Base-by-base conservation (phyloP, 1,140 invertebrate genomes). In the Arctopsyche grandis region DNA sequence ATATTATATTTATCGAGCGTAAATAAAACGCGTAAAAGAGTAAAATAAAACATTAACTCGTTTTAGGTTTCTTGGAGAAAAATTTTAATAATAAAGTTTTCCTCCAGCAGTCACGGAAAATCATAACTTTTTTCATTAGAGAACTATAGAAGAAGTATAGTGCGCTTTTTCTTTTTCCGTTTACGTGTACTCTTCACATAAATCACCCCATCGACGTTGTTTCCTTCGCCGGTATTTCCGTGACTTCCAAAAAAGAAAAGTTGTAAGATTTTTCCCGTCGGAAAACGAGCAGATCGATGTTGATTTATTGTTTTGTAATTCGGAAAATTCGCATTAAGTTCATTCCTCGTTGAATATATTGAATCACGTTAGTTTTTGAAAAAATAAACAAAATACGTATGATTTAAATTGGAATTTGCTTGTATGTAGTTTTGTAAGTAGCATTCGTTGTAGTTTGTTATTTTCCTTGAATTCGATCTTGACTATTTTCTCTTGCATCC, bases 71-170 rank as follows among this genome's bases (percentile, higher is more conserved):
- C 79, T 73, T 46, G 71, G 63, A 52, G 77, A 60, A 63, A 79
- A 77, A 63, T 77, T 76, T 81, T 81, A 81, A 81, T 81, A 81
- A 79, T 79, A 79, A 81, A 81, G 74, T 79, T 81, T 81, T 24
- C 14, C 21, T 24, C 43, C 63, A 5, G 22, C 63, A 48, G 38
- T 26, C 63, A 22, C 43, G 48, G 60, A 58, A 80, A 80, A 80
- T 76, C 71, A 80, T 70, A 81, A 81, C 77, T 81, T 81, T 81
- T 81, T 81, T 81, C 80, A 81, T 81, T 75, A 81, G 60, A 69
- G 26, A 79, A 76, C 60, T 75, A 78, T 69, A 78, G 9, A 19
- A 48, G 69, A 3, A 26, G 26, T 69, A 19, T 77, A 60, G 69
- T 70, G 44, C 21, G 38, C 46, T 75, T 56, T 60, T 38, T 19